These are phyloP conservation scores for Virgularia gustaviana DNA, from an alignment of 92 coral and sea anemone genomes.

Conservation along the genomic window DNA sequence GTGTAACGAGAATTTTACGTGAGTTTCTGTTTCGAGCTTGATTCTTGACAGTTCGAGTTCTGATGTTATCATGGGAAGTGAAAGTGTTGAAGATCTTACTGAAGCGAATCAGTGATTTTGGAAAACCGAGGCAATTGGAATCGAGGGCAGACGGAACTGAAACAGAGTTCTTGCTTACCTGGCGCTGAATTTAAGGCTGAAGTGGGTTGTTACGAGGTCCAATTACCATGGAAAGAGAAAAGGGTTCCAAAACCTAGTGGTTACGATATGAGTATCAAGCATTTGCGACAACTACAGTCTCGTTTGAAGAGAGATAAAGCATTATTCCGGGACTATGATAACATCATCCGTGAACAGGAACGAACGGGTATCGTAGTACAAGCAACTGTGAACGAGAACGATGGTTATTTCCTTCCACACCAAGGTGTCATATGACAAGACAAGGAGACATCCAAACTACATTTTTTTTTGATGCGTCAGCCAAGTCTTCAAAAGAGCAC, in stretches of 20 bases:
- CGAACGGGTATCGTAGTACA: not conserved
- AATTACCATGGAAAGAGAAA: slow-evolving; percentile 7
- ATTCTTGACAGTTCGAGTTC: not conserved
- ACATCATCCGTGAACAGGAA: not conserved
- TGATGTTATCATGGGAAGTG: not conserved
- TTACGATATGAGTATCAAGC: not conserved
- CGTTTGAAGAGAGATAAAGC: not conserved
- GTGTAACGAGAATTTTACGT: not conserved
- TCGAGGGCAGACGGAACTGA: not conserved
- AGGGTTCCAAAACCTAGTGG: not conserved
- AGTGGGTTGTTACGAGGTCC: not conserved
- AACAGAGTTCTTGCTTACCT: not conserved
- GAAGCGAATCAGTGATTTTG: not conserved
- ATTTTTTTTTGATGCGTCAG: slow-evolving; percentile 1
- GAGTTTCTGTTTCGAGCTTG: not conserved
- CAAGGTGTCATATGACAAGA: slow-evolving; percentile 7
- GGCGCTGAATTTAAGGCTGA: not conserved
- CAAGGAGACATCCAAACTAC: slow-evolving; percentile 1
- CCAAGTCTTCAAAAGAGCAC: slow-evolving; percentile 4
- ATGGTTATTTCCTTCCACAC: not conserved
- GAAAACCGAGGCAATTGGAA: not conserved
- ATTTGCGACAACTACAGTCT: not conserved
- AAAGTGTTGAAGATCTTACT: not conserved
- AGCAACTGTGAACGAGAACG: not conserved
- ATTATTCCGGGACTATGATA: not conserved